phyloP scores from a whole-genome alignment of 2,797 vertebrate species.

The Pristis pectinata region DNA sequence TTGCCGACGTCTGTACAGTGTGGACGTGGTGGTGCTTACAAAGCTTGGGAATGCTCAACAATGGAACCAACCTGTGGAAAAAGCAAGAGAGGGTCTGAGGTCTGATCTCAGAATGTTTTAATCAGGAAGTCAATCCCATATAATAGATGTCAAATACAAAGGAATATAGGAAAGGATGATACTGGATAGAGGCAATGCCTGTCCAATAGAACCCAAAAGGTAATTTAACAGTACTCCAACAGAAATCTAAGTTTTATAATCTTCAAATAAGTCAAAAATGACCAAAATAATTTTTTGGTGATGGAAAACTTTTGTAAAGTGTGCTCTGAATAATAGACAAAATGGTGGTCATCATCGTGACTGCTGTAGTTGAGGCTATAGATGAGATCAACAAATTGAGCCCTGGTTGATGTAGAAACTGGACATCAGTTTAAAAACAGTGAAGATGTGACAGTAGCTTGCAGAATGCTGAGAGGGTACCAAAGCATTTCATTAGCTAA shows the following conservation, averaged over 20 bases:
- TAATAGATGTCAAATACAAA: background rate
- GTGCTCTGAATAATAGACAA: background rate
- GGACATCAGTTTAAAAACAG: background rate
- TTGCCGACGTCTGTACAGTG: slow-evolving; percentile 74
- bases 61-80: slow-evolving; percentile 53
- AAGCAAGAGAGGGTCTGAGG: background rate
- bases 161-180: background rate
- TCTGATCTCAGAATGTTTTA: background rate
- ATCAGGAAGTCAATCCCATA: background rate
- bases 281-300: background rate
- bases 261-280: background rate
- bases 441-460: background rate
- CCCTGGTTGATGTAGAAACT: background rate
- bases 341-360: background rate
- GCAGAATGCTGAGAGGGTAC: background rate
- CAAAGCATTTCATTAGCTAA: background rate
- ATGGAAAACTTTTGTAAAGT: background rate
- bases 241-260: background rate
- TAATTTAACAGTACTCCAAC: background rate
- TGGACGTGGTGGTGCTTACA: slow-evolving; percentile 85
- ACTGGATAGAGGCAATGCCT: background rate
- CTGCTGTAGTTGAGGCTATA: background rate
- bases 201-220: background rate
- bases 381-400: background rate
- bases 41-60: slow-evolving; percentile 66